These are phyloP conservation scores for Zoanthus solanderi DNA, from an alignment of 92 coral and sea anemone species.

Conservation along the genomic window DNA sequence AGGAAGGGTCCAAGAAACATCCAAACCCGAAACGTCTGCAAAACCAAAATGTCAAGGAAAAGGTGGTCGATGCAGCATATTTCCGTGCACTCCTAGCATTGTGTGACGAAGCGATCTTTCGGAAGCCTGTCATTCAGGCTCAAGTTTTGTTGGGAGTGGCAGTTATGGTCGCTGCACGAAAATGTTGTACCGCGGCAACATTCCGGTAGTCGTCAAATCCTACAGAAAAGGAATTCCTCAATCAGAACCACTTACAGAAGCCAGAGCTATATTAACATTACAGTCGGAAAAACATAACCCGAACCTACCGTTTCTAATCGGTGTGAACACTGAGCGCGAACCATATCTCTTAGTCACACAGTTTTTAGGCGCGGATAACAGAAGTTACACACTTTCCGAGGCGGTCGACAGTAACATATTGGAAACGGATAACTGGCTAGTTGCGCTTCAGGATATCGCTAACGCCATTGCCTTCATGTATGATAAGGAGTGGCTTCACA, in stretches of 20 bases:
- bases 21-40: too few relatives aligned
- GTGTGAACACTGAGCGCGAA: slow-evolving; percentile 26
- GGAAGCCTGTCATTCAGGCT: too few relatives aligned
- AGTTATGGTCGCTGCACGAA: slow-evolving; percentile 5
- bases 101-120: too few relatives aligned
- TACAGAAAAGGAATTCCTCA: background rate
- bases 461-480: slow-evolving; percentile 53
- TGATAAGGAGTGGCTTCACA: slow-evolving; percentile 38
- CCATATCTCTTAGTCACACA: slow-evolving; percentile 47
- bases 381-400: slow-evolving; percentile 7
- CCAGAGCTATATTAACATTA: background rate
- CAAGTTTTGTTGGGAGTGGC: background rate
- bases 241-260: background rate
- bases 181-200: slow-evolving; percentile 7
- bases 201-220: background rate
- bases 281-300: background rate
- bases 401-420: slow-evolving; percentile 7
- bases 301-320: slow-evolving; percentile 51
- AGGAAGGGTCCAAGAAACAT: too few relatives aligned
- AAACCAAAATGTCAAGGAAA: too few relatives aligned
- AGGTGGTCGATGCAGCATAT: too few relatives aligned
- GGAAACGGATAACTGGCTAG: background rate
- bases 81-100: too few relatives aligned
- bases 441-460: background rate
- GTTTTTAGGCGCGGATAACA: slow-evolving; percentile 30